phyloP scores from a whole-genome alignment of 37 sponge, comb jelly and placozoan species.

The Ephydatia muelleri region DNA sequence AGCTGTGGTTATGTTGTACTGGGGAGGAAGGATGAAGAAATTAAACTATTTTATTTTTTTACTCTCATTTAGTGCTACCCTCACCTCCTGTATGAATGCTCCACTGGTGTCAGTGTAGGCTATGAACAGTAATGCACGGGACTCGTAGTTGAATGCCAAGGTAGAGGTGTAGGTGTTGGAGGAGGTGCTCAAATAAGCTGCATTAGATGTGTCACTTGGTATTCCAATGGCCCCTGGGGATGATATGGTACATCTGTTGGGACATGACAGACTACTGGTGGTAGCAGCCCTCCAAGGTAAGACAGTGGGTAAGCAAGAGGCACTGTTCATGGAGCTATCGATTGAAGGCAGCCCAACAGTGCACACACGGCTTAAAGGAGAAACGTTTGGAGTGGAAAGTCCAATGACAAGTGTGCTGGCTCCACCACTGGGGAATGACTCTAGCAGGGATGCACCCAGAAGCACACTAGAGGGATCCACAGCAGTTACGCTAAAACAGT shows the following conservation, averaged over 20 bases:
- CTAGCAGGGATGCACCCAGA: not conserved
- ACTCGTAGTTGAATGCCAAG: not conserved
- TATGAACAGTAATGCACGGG: not conserved
- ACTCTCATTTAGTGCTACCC: not conserved
- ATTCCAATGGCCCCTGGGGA: not conserved
- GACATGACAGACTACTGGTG: not conserved
- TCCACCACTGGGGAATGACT: not conserved
- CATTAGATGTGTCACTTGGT: not conserved
- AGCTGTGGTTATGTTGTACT: not conserved
- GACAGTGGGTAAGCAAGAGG: not conserved
- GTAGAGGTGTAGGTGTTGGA: not conserved
- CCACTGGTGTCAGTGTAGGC: not conserved
- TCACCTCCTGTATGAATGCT: not conserved
- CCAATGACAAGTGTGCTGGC: not conserved
- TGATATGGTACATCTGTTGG: not conserved
- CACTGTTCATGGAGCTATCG: not conserved
- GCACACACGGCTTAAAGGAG: conserved; percentile 3
- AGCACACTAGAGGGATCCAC: not conserved
- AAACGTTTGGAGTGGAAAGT: not conserved
- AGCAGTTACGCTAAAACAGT: not conserved
- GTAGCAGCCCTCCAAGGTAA: not conserved
- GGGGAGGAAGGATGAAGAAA: not conserved
- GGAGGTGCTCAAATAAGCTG: not conserved
- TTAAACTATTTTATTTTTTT: not conserved
- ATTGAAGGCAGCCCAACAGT: conserved; percentile 7